Base-by-base conservation (phyloP, 2,113 vertebrate species). In the Petromus typicus region DNA sequence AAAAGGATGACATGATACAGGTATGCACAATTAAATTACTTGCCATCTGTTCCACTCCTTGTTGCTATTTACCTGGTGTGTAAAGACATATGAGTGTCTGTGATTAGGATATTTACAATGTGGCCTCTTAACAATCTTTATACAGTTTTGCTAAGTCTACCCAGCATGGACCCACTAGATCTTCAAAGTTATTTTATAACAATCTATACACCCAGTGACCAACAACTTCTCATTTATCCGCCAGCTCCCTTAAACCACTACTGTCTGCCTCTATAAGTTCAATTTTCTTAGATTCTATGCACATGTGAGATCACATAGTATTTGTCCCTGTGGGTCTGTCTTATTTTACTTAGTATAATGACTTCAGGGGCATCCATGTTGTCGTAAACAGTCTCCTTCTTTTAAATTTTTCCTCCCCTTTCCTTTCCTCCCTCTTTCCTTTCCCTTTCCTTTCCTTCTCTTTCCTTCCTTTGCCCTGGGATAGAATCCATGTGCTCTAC, bases 21-120 rank as follows among this genome's bases (percentile, higher is more conserved):
- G 45, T 9, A 63, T 43, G 30, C 14, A 37, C 22, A 34, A 76
- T 32, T 43, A 22, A 43, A 73, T 25, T 73, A 73, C 13, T 81
- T 34, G 34, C 27, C 57, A 76, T n/a, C 13, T 32, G 48, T 34
- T n/a, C 63, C 37, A 82, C 51, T 2, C 45, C 10, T 5, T 27
- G 37, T 40, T 22, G 23, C n/a, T 57, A 54, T 17, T 48, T 63
- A 30, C 11, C 45, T 22, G 3, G 7, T 30, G 18, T 57, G 32
- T 17, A 4, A n/a, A n/a, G 40, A 23, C 23, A 11, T n/a, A 5
- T 27, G 17, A 5, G 16, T 20, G 1, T 23, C 5, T 34, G 13
- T 4, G 27, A 6, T 25, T 27, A 57, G 13, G 30, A 23, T 37
- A 81, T 14, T 59, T 48, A 59, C 30, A 16, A 76, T 56, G n/a